Evolutionary conservation across 1,140 invertebrate genomes (phyloP), one percentile per base, ranked within the genome.

Genomic region (Camponotus vicinus): DNA sequence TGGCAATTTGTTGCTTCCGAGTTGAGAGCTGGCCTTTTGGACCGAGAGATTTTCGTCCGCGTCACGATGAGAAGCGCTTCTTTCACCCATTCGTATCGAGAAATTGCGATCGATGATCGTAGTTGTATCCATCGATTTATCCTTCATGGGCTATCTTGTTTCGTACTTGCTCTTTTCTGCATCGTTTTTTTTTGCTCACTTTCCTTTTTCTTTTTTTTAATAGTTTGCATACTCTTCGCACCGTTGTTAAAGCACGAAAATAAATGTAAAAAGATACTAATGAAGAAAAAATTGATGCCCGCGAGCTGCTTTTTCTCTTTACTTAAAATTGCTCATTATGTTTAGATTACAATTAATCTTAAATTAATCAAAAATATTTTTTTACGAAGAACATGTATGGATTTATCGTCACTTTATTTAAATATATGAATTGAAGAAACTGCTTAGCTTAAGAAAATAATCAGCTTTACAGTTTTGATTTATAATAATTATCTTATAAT

Each of bases 1-100:
- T 88, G 75, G 91, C 86, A 86, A 92, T 92, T 92, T 91, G 91
- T 92, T 88, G 86, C 79, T 82, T 75, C 63, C 77, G 64, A 52
- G 67, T 70, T 83, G 64, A 21, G 49, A 21, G 61, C 69, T 11
- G 73, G 57, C 77, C 87, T 86, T 55, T 85, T 61, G 71, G 78
- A 79, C 59, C 49, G 59, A 40, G n/a, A 27, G 77, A 18, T 61
- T 64, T 57, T 49, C 40, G 69, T 67, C 45, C 5, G 49, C n/a
- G 27, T 57, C 49, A 32, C 61, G 45, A n/a, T 61, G 42, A 87
- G 52, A 73, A 75, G 27, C 57, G 42, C 7, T 59, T 61, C 40
- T 78, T 59, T 21, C 40, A 18, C 18, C 11, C 45, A 49, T 45
- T 83, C 27, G 40, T 73, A 52, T 73, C 40, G 69, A 52, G 49